Conservation (phyloP, 1,140 invertebrate genomes). For the Cydia strobilella region DNA sequence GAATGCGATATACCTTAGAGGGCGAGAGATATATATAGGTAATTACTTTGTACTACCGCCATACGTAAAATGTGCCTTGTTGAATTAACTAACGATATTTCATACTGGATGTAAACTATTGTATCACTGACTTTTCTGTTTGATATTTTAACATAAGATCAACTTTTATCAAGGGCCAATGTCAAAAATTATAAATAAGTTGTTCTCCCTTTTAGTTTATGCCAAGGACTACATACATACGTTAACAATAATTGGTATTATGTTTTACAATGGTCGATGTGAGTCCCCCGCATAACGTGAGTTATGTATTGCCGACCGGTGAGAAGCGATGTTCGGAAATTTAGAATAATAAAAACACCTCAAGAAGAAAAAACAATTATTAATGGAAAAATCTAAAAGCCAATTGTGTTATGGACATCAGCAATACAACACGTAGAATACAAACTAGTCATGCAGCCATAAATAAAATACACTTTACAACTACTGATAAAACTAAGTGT, state of each 20-base stretch:
- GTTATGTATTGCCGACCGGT: constrained; percentile 49
- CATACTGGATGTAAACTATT: no score
- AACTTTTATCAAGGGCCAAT: background rate
- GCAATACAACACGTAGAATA: constrained; percentile 59
- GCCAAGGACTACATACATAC: constrained; percentile 4
- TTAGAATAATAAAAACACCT: constrained; percentile 44
- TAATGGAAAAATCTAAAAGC: constrained; percentile 46
- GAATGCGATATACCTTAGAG: no score
- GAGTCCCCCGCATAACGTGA: constrained; percentile 20
- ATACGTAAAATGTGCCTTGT: no score
- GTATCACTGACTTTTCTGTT: background rate
- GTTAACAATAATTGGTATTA: constrained; percentile 5
- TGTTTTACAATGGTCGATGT: constrained; percentile 17
- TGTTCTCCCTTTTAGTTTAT: constrained; percentile 5
- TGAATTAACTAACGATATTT: no score
- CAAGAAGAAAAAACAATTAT: constrained; percentile 39
- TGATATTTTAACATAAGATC: background rate
- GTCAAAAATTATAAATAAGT: background rate
- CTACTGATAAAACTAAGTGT: constrained; percentile 24
- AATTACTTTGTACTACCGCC: background rate
- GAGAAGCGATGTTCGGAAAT: constrained; percentile 56
- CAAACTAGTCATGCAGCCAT: constrained; percentile 38
- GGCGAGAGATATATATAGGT: no score
- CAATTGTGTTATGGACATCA: constrained; percentile 61
- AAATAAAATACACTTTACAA: constrained; percentile 26